These are phyloP conservation scores for Chironomus striatipennis DNA, from an alignment of 1,140 invertebrate species.

Conservation along the genomic window DNA sequence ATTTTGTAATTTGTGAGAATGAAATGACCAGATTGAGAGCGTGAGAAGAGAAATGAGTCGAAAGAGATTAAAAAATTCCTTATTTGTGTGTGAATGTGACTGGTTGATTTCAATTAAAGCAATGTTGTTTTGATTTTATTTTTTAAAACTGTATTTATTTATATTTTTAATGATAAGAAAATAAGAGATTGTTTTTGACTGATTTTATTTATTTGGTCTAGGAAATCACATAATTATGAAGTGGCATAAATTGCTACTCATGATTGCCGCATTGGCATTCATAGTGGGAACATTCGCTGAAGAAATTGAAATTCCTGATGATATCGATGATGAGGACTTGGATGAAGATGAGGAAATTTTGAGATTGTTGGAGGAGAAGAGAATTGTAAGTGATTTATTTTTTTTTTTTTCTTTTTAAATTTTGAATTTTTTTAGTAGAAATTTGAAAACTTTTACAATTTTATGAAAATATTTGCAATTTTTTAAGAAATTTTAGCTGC, in stretches of 20 bases:
- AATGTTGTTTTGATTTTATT: too few species aligned
- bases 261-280: slow-evolving; percentile 33
- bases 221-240: slow-evolving; percentile 26
- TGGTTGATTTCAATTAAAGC: neutral
- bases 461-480: too few species aligned
- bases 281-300: slow-evolving; percentile 27
- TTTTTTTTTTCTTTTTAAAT: too few species aligned
- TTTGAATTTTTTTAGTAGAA: too few species aligned
- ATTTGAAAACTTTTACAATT: too few species aligned
- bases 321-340: slow-evolving; percentile 32
- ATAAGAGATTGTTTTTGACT: neutral
- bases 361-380: slow-evolving; percentile 35
- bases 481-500: too few species aligned
- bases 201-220: neutral
- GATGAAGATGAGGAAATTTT: slow-evolving; percentile 35
- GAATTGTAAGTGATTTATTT: slow-evolving; percentile 30
- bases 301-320: slow-evolving; percentile 30
- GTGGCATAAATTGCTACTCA: slow-evolving; percentile 29
- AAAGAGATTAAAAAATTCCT: neutral
- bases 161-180: neutral
- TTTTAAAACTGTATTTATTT: neutral
- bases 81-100: neutral
- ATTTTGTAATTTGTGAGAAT: neutral
- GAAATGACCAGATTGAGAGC: neutral
- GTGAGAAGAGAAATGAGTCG: too few species aligned